Percentiles rank a stretch among this genome's conserved stretches.
phyloP scores from a whole-genome alignment of 2,797 vertebrate species.

The Capromys pilorides region DNA sequence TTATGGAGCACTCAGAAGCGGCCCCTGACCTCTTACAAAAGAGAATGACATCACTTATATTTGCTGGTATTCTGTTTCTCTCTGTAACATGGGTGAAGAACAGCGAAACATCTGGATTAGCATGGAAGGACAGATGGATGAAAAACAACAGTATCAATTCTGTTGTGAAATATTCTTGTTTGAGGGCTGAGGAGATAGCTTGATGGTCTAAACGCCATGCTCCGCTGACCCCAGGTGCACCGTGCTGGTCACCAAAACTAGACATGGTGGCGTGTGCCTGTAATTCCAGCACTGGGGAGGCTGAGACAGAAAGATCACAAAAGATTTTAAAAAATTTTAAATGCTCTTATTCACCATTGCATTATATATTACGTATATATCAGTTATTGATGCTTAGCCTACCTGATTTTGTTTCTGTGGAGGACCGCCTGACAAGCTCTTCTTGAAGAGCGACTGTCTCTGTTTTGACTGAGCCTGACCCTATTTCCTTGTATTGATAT shows the following conservation, averaged over 20 bases:
- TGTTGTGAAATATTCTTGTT: background rate
- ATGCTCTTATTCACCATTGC: background rate
- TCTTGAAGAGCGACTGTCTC: no score
- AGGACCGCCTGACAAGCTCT: no score
- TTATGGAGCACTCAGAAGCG: constrained; percentile 7
- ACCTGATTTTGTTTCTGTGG: background rate
- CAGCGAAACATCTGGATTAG: background rate
- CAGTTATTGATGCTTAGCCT: background rate
- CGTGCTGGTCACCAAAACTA: no score
- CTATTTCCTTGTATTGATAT: no score
- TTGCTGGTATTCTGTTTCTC: constrained; percentile 1
- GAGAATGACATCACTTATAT: constrained; percentile 58
- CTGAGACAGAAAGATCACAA: no score
- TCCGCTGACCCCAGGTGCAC: no score
- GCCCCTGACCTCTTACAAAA: constrained; percentile 52
- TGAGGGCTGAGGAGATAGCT: no score
- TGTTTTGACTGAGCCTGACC: no score
- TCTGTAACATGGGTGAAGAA: background rate
- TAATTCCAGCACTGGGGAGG: no score
- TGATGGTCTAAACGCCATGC: no score
- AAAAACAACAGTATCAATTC: background rate
- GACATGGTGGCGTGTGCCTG: no score
- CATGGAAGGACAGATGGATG: background rate
- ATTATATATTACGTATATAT: background rate
- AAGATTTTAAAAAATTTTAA: no score